A percentile compares a stretch with the other conserved stretches of the same genome.
These are phyloP conservation scores for Oreohelix idahoensis DNA, from an alignment of 1,140 invertebrate species.

Conservation along the genomic window DNA sequence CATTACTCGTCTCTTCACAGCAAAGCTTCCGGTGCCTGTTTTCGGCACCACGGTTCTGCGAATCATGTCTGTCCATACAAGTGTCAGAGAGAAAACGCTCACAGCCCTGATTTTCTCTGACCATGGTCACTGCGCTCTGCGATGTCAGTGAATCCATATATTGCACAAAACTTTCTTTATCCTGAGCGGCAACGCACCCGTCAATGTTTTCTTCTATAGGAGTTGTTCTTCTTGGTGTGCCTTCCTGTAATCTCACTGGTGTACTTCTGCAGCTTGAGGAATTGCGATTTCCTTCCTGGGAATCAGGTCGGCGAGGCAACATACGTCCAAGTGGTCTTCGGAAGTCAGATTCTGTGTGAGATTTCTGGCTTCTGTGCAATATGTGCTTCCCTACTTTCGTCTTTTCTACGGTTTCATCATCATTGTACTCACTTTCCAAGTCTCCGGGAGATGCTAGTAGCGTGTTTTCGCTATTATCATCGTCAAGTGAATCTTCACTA, in stretches of 20 bases:
- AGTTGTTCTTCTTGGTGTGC: no score
- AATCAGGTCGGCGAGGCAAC: background rate
- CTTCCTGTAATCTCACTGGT: background rate
- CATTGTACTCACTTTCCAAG: background rate
- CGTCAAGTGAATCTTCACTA: background rate
- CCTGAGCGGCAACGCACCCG: no score
- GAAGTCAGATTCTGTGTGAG: background rate
- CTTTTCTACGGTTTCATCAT: background rate
- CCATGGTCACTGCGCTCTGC: no score
- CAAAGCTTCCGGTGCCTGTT: no score
- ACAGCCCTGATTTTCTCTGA: no score
- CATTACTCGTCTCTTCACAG: no score
- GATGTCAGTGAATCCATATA: no score
- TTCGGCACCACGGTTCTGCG: no score
- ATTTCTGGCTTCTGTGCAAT: background rate
- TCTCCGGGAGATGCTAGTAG: background rate
- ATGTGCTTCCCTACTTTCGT: background rate
- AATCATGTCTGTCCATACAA: no score
- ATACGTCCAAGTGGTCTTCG: background rate
- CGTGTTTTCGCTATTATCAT: background rate
- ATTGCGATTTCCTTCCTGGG: background rate
- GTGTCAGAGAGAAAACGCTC: no score
- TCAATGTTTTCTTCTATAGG: no score
- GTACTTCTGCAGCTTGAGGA: background rate
- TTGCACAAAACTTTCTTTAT: no score